A percentile compares a stretch with the other conserved stretches of the same genome.
These are phyloP conservation scores for Vimba vimba DNA, from an alignment of 2,113 vertebrate genomes.

Conservation along the genomic window DNA sequence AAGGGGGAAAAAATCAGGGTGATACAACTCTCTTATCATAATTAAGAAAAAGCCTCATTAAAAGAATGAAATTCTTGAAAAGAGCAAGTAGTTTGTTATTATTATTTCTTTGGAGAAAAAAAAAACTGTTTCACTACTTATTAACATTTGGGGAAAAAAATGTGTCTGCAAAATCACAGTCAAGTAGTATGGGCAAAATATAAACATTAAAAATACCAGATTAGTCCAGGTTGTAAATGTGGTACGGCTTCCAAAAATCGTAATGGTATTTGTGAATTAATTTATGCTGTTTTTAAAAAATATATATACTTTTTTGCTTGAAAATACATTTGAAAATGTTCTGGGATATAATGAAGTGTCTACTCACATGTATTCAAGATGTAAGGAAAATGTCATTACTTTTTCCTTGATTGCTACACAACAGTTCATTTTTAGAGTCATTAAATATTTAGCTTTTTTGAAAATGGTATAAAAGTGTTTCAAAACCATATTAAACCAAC, in stretches of 20 bases:
- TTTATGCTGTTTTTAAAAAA: background rate
- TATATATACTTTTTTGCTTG: background rate
- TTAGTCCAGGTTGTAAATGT: background rate
- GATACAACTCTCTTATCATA: no score
- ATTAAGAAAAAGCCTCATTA: no score
- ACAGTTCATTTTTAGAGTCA: background rate
- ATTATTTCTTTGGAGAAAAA: no score
- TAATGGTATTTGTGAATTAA: background rate
- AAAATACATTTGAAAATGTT: background rate
- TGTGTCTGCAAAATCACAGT: no score
- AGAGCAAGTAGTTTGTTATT: no score
- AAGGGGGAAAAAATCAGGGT: no score
- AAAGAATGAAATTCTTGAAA: no score
- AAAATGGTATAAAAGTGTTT: background rate
- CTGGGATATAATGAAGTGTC: background rate
- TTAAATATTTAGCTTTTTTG: background rate
- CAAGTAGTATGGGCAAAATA: no score
- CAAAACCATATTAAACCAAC: background rate
- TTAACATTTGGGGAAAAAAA: no score
- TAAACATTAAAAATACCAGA: background rate
- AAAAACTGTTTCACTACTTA: no score
- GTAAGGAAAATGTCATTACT: background rate
- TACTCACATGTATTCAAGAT: background rate
- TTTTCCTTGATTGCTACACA: background rate
- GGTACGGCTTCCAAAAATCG: background rate